Percentiles rank a stretch among this genome's conserved stretches.
Evolutionary conservation across 2,113 vertebrate species (phyloP).

Genomic region (Jacana jacana): DNA sequence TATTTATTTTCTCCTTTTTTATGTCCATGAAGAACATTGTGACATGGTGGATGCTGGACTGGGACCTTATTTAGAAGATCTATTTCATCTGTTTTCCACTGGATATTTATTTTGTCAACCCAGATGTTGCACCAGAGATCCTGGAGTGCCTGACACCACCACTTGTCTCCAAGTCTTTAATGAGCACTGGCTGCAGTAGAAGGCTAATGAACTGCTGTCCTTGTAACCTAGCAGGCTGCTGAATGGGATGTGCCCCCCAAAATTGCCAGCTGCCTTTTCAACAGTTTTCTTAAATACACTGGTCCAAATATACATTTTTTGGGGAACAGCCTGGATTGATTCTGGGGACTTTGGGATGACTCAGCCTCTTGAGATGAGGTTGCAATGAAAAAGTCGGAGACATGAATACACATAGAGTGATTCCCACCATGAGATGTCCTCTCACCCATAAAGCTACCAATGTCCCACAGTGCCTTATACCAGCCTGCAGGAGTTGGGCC

Average conservation of each 20-base stretch:
- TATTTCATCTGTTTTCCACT: neutral
- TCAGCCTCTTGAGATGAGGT: neutral
- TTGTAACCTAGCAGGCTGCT: neutral
- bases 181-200: neutral
- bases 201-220: neutral
- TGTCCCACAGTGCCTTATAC: neutral
- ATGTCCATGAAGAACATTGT: neutral
- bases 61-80: neutral
- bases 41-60: neutral
- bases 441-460: fast-evolving
- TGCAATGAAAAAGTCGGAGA: neutral
- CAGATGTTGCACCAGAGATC: neutral
- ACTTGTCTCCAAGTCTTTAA: neutral
- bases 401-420: neutral
- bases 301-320: neutral
- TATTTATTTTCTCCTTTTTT: neutral
- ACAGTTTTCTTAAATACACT: neutral
- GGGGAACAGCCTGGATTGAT: neutral
- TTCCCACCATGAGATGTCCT: neutral
- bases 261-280: neutral
- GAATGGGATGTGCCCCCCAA: neutral
- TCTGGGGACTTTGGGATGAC: neutral
- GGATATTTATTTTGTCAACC: neutral
- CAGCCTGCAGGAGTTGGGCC: neutral
- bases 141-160: neutral